Base-by-base conservation (phyloP, 2,113 vertebrate species). In the Dromas ardeola region DNA sequence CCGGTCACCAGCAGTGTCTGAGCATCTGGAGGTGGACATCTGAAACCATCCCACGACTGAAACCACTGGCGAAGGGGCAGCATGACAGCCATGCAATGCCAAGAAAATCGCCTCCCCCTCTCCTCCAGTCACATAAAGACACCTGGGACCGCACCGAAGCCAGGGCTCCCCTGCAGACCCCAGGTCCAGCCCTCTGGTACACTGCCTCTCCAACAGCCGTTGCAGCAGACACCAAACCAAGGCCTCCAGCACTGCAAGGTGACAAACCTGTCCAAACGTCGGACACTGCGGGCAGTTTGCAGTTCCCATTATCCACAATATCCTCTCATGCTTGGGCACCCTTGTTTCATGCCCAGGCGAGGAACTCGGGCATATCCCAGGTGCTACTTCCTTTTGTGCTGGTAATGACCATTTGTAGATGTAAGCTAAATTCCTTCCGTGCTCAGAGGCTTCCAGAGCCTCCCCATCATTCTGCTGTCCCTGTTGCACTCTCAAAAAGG, bases 11-110 rank as follows among this genome's bases (percentile, higher is more conserved):
- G 66, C 66, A 67, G 50, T 5, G 4, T 4, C 73, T 17, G 65
- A 78, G 50, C 63, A 50, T 6, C 74, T 5, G 0, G 1, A 52
- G 50, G 29, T 2, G 42, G 62, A 22, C 61, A 10, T 1, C 3
- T 5, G 34, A 43, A 3, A 20, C 27, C 0, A 0, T 11, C 14
- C 8, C 67, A 40, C 5, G 2, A 2, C n/a, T 25, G 32, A 26
- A 11, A 11, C 34, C 0, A 0, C 49, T 10, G 23, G 42, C 0
- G 1, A 23, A 3, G 6, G n/a, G 55, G 53, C 40, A 49, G 59
- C 0, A 0, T 1, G 1, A 38, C 3, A 12, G 10, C 45, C 10
- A 47, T 2, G 0, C 4, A 4, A 34, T 0, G 4, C 55, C 49
- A 8, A 5, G 10, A 25, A 30, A 4, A 26, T 38, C 10, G 0